Conservation (phyloP, 2,113 vertebrate genomes). For the Cottus gobio region DNA sequence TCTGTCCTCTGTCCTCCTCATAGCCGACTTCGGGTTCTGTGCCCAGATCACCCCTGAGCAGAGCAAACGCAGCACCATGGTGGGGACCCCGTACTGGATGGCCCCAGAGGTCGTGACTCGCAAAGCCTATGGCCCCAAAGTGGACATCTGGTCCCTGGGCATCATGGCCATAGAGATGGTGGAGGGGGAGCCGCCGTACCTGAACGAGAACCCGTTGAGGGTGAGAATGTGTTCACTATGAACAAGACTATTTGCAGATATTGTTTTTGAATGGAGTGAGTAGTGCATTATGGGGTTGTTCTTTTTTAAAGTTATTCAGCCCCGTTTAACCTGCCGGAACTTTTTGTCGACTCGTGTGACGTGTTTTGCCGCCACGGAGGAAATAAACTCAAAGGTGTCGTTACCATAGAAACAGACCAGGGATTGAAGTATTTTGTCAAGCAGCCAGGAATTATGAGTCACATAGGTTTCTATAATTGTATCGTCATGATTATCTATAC, state of each 20-base stretch:
- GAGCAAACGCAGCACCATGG: slow-evolving; percentile 98
- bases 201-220: slow-evolving; percentile 96
- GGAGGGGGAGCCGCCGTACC: slow-evolving; percentile 96
- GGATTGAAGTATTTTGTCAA: background rate
- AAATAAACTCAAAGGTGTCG: background rate
- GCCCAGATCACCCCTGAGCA: slow-evolving; percentile 98
- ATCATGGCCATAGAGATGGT: slow-evolving; percentile 99
- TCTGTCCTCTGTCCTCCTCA: slow-evolving; percentile 23
- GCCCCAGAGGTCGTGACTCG: slow-evolving; percentile 96
- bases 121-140: slow-evolving; percentile 96
- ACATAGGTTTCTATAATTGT: no score
- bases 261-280: background rate
- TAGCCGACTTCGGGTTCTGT: slow-evolving; percentile 98
- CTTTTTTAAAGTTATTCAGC: no score
- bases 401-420: background rate
- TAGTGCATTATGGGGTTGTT: background rate
- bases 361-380: background rate
- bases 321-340: no score
- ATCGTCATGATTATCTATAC: background rate
- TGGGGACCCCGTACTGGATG: slow-evolving; percentile 99
- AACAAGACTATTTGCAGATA: no score
- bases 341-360: background rate
- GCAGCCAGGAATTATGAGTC: background rate
- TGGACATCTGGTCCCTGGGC: slow-evolving; percentile 98
- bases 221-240: slow-evolving; percentile 72